These are phyloP conservation scores for Acrossocheilus fasciatus DNA, from an alignment of 2,797 vertebrate species.

Conservation along the genomic window DNA sequence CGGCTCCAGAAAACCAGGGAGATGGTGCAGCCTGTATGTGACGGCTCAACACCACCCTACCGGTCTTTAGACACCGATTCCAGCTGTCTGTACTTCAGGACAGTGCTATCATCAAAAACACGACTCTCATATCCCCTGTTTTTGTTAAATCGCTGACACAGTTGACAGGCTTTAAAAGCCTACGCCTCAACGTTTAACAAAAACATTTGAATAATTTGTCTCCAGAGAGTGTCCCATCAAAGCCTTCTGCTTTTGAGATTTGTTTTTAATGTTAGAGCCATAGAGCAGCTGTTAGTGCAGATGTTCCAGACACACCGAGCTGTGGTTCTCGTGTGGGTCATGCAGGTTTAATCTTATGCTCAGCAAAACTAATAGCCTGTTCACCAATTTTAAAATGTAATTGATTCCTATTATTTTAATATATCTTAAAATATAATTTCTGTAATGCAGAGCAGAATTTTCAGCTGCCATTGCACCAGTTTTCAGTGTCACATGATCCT, in stretches of 20 bases:
- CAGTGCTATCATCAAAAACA: constrained; percentile 1
- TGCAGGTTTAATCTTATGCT: neutral
- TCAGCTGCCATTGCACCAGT: neutral
- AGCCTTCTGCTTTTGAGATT: neutral
- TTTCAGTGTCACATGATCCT: no score
- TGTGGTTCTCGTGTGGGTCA: neutral
- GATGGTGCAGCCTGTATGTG: constrained; percentile 71
- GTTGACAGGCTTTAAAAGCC: neutral
- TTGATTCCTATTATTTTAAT: no score
- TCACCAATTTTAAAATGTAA: no score
- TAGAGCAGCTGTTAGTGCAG: neutral
- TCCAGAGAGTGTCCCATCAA: neutral
- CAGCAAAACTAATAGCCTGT: no score
- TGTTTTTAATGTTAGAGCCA: neutral
- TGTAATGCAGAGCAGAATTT: neutral
- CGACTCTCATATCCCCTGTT: fast-evolving
- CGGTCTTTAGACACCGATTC: constrained; percentile 27
- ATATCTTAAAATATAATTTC: no score
- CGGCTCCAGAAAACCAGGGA: constrained; percentile 58
- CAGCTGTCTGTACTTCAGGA: neutral
- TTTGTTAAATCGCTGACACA: constrained; percentile 14
- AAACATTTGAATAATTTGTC: constrained; percentile 18
- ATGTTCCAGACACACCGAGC: constrained; percentile 1
- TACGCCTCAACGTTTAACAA: neutral
- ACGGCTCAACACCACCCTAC: constrained; percentile 69